Conservation (phyloP, 2,797 vertebrate genomes). For the Rhincodon typus region DNA sequence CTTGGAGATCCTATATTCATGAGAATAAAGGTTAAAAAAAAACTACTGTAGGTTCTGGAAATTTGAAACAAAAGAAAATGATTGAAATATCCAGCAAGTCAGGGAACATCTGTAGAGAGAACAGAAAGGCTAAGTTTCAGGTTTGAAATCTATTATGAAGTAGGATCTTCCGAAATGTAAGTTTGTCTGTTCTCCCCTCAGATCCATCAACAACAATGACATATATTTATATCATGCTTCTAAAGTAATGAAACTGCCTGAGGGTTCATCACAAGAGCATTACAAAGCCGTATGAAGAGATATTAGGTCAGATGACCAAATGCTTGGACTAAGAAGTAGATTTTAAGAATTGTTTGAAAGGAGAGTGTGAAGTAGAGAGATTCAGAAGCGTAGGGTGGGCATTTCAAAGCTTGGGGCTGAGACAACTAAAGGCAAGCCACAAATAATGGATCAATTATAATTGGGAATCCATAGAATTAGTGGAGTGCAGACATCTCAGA, state of each 20-base stretch:
- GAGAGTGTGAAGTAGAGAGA: too few species aligned
- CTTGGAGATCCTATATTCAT: background rate
- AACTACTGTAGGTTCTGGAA: background rate
- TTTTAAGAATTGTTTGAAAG: background rate
- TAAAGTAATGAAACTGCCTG: too few species aligned
- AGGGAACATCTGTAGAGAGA: background rate
- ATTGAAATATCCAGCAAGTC: background rate
- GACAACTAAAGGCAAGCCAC: too few species aligned
- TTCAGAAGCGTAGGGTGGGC: background rate
- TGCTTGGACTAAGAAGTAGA: too few species aligned
- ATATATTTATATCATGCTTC: background rate
- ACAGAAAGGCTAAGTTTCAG: background rate
- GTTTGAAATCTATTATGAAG: background rate
- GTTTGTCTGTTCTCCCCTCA: background rate
- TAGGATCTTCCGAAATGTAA: background rate
- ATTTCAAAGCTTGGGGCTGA: background rate
- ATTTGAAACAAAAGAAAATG: background rate
- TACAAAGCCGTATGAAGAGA: too few species aligned
- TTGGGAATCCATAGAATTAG: background rate
- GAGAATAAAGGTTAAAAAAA: background rate
- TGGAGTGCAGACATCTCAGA: background rate
- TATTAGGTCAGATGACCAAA: too few species aligned
- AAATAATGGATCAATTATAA: background rate
- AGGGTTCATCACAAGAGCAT: too few species aligned
- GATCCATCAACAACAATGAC: background rate